These are phyloP conservation scores for Rallus limicola DNA, from an alignment of 2,113 vertebrate genomes.

Conservation along the genomic window DNA sequence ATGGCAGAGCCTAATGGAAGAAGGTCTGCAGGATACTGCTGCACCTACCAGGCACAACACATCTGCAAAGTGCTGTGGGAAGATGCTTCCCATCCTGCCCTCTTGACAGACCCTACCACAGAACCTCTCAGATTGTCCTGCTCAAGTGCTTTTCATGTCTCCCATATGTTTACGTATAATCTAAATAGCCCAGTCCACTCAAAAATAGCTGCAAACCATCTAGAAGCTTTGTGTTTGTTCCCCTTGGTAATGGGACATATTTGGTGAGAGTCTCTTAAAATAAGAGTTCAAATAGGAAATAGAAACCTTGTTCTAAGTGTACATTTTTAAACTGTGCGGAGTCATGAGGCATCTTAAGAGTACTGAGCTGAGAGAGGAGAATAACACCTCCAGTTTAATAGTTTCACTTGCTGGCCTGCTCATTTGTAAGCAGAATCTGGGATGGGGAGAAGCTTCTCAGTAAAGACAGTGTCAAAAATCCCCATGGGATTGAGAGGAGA, in stretches of 20 bases:
- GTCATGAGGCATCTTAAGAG: neutral
- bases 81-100: neutral
- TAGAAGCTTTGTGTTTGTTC: neutral
- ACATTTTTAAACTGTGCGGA: neutral
- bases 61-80: neutral
- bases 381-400: neutral
- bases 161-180: constrained; percentile 33
- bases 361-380: neutral
- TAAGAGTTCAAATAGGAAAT: neutral
- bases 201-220: constrained; percentile 23
- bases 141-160: neutral
- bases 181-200: neutral
- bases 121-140: neutral
- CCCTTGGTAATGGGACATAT: neutral
- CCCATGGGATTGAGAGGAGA: neutral
- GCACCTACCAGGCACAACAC: neutral
- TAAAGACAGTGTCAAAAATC: neutral
- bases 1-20: neutral
- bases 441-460: neutral
- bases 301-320: neutral
- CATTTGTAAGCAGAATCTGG: neutral
- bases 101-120: neutral
- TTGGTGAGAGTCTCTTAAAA: constrained; percentile 13
- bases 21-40: neutral
- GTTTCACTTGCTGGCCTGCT: neutral